Evolutionary conservation across 1,140 invertebrate genomes (phyloP).

Genomic region (Nixonia krombeini): DNA sequence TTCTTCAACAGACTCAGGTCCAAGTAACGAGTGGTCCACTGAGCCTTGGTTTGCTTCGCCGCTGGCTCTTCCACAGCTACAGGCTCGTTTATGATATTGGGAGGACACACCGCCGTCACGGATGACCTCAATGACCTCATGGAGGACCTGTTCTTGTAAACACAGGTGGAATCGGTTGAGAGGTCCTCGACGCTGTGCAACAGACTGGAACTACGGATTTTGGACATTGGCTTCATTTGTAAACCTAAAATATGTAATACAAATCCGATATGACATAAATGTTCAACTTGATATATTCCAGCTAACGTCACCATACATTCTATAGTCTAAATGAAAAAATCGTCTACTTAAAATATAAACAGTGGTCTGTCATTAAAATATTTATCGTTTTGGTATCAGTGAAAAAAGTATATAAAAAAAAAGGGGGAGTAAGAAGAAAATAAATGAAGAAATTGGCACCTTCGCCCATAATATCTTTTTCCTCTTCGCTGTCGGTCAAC

Average conservation of each 20-base stretch:
- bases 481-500: constrained; percentile 72
- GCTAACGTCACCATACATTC: no score
- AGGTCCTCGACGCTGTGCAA: constrained; percentile 82
- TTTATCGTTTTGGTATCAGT: no score
- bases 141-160: constrained; percentile 77
- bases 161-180: constrained; percentile 81
- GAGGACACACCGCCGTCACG: constrained; percentile 58
- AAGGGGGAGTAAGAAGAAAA: no score
- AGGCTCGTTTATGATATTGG: constrained; percentile 42
- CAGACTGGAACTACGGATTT: constrained; percentile 78
- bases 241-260: no score
- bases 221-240: constrained; percentile 73
- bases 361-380: no score
- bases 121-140: constrained; percentile 58
- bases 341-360: no score
- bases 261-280: no score
- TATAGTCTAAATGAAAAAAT: no score
- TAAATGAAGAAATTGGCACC: constrained; percentile 18
- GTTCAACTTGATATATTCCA: no score
- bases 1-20: constrained; percentile 79
- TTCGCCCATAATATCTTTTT: constrained; percentile 75
- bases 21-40: constrained; percentile 73
- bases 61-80: constrained; percentile 24
- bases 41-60: constrained; percentile 47
- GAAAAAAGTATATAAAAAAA: no score